These are phyloP conservation scores for Nomada goodeniana DNA, from an alignment of 2,888 invertebrate genomes.

Conservation along the genomic window DNA sequence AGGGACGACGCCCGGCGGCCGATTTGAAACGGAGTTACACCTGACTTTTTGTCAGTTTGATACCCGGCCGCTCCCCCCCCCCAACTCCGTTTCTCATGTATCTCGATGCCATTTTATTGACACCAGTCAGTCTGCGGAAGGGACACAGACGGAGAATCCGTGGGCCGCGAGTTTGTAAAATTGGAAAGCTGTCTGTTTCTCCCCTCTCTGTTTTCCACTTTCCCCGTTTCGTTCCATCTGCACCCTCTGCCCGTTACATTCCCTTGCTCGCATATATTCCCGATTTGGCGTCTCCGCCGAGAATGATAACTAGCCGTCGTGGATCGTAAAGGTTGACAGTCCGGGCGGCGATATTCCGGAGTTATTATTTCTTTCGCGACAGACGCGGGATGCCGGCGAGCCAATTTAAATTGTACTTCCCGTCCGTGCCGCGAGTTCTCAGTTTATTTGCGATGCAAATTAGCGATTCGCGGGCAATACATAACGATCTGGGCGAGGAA, in stretches of 20 bases:
- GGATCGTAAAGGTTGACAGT: constrained; percentile 53
- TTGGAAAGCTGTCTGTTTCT: constrained; percentile 72
- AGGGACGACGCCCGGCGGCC: constrained; percentile 3
- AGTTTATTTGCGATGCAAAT: neutral
- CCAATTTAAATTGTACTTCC: constrained; percentile 15
- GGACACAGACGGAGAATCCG: constrained; percentile 42
- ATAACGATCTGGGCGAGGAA: neutral
- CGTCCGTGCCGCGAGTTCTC: neutral
- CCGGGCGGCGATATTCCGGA: constrained; percentile 44
- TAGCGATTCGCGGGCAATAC: neutral
- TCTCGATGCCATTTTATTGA: constrained; percentile 70
- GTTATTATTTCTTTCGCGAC: constrained; percentile 30
- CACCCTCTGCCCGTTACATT: neutral
- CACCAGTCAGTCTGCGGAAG: constrained; percentile 60
- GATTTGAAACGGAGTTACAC: constrained; percentile 51
- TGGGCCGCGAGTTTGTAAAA: constrained; percentile 70
- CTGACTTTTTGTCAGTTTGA: constrained; percentile 35
- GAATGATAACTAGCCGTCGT: constrained; percentile 48
- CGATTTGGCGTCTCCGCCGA: constrained; percentile 14
- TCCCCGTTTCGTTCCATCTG: constrained; percentile 5
- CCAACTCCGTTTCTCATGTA: constrained; percentile 17
- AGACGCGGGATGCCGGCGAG: neutral
- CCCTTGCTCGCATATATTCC: neutral
- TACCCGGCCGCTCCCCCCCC: neutral
- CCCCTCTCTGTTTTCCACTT: constrained; percentile 42